Percentiles rank a stretch among this genome's conserved stretches.
phyloP scores from a whole-genome alignment of 2,797 vertebrate species.

The Semaprochilodus insignis region DNA sequence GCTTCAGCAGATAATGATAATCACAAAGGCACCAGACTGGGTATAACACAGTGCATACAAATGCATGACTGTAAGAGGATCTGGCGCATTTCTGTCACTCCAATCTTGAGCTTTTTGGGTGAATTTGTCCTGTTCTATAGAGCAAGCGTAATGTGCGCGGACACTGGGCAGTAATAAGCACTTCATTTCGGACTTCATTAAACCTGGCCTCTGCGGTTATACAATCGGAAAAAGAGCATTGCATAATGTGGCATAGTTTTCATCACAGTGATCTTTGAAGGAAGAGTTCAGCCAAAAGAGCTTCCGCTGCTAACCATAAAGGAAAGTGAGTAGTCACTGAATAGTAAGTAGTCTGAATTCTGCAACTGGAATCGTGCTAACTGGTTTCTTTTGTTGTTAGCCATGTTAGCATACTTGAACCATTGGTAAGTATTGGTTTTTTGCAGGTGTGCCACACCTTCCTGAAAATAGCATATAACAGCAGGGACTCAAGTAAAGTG shows the following conservation, averaged over 20 bases:
- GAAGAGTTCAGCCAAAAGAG: neutral
- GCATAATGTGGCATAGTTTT: neutral
- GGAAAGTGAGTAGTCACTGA: too few species aligned
- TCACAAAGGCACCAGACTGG: too few species aligned
- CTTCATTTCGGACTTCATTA: conserved; percentile 14
- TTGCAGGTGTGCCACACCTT: too few species aligned
- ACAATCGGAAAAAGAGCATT: neutral
- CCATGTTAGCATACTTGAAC: too few species aligned
- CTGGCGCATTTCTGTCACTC: neutral
- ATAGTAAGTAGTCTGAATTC: too few species aligned
- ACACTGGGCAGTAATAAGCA: neutral
- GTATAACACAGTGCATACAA: neutral
- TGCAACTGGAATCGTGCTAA: too few species aligned
- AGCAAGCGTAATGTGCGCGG: neutral
- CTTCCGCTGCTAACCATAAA: too few species aligned
- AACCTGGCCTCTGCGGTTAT: neutral
- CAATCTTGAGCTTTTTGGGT: neutral
- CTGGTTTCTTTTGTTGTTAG: neutral
- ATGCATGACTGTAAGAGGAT: conserved; percentile 22
- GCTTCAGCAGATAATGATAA: too few species aligned
- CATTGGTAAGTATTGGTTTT: too few species aligned
- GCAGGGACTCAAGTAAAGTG: too few species aligned
- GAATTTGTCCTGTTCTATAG: neutral
- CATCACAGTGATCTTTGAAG: neutral
- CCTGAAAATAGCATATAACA: too few species aligned